Percentiles rank a stretch among this genome's conserved stretches.
These are phyloP conservation scores for Cassiopea andromeda DNA, from an alignment of 30 jellyfish, hydroid and myxozoan species.

Conservation along the genomic window DNA sequence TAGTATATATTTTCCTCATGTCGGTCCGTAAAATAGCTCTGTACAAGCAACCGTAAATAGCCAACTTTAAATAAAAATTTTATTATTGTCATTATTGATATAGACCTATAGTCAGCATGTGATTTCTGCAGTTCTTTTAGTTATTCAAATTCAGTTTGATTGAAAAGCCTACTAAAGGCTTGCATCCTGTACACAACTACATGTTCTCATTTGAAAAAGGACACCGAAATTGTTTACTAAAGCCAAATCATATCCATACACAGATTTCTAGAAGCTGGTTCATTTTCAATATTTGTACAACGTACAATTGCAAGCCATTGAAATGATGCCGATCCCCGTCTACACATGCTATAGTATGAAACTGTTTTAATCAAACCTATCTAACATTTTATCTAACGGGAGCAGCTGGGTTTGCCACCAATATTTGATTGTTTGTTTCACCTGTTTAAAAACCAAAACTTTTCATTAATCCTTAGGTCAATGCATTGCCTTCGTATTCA, in stretches of 20 bases:
- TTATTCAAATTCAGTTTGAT: not conserved
- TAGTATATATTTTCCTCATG: no score
- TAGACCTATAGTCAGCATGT: not conserved
- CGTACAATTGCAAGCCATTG: not conserved
- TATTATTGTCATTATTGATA: no score
- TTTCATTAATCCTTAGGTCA: not conserved
- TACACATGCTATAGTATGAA: not conserved
- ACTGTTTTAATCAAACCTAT: constrained; percentile 15
- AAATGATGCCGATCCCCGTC: not conserved
- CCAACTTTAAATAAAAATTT: no score
- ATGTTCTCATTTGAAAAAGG: not conserved
- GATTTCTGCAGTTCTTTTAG: not conserved
- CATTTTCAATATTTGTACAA: not conserved
- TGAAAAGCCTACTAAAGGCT: not conserved
- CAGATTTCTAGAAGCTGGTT: not conserved
- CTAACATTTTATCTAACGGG: not conserved
- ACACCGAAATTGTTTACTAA: not conserved
- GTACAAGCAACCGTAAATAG: no score
- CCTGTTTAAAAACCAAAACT: not conserved
- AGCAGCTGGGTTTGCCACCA: constrained; percentile 5
- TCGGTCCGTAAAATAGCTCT: no score
- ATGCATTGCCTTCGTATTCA: not conserved
- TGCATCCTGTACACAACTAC: not conserved
- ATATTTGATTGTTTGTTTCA: constrained; percentile 1
- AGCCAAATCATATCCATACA: not conserved